Base-by-base conservation (phyloP, 1,140 invertebrate genomes). In the Megalonaias nervosa region DNA sequence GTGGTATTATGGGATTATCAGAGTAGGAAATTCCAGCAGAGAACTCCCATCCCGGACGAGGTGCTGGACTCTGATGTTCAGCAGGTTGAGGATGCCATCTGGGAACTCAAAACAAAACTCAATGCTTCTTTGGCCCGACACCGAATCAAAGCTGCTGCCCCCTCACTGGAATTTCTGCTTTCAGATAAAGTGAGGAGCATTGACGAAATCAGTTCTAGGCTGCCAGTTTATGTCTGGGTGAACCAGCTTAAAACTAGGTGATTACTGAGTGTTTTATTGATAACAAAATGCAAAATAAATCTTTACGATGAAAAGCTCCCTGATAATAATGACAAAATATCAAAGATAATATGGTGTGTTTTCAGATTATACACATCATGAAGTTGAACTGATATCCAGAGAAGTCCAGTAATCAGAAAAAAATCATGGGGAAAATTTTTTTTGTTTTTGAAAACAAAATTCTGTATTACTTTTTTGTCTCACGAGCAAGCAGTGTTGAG, bases 1-100 rank as follows among this genome's bases (percentile, higher is more conserved):
- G 82, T 88, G 21, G 81, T 88, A 23, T 70, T 89, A 11, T 86
- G 82, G 77, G 88, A 89, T 72, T 85, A 83, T 67, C 83, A 88
- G 74, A 83, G 78, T 23, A 70, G 86, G 12, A 88, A 85, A 74
- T 88, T 88, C 75, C 86, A 88, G 75, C 65, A 62, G 11, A 77
- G 85, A 2, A 76, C 80, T 3, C 81, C 81, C 3, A 57, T 83
- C 12, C 64, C 60, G 5, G 79, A 67, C 19, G 85, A 87, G 65
- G 71, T 31, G 19, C 67, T 83, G 23, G 70, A 84, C 6, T 56
- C 69, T 12, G 11, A 66, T 2, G 72, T 85, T 16, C 12, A 38
- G n/a, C 59, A 81, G 19, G 82, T 88, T 5, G 86, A 88, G 74
- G 65, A 78, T 19, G 86, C 85, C 19, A 79, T 88, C 14, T 55